Evolutionary conservation across 2,797 vertebrate species (phyloP), one percentile per base, ranked within the genome.

Genomic region (Pyrocephalus nanus): DNA sequence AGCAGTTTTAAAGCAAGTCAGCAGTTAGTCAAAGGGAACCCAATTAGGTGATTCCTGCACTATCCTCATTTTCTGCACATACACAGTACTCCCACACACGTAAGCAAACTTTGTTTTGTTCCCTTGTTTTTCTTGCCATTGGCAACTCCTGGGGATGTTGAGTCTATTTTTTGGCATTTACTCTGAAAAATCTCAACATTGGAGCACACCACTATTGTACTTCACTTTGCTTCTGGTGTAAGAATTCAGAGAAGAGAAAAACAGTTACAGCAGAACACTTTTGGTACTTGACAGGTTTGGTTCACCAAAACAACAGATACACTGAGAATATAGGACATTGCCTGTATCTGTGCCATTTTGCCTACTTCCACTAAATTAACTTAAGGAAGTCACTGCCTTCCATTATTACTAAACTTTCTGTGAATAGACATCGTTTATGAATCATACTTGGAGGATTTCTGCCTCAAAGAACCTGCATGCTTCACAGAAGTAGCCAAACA

Each of bases 141-240:
- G 95, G 92, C 95, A 94, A 92, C 77, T 94, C 65, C 61, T 95
- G 55, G 3, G 95, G 50, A 84, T 69, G 45, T 80, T 45, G 73
- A 50, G 90, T 85, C 72, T 90, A 40, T 38, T 86, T 94, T 97
- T 96, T 97, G 96, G 97, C 96, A 95, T 97, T 95, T 92, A 90
- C 86, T 96, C 95, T 92, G 91, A 97, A 92, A 97, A 96, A 96
- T 88, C 88, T 92, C 92, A 96, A 92, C 89, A 92, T 90, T 95
- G 90, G 62, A 93, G 78, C 93, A 94, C 6, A 27, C 93, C 83
- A 80, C 95, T 91, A 21, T 47, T 73, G 25, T 86, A 96, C 60
- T 93, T 95, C 65, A 73, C 84, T 90, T 92, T 87, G 65, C 78
- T 95, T 95, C 93, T 89, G 91, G 19, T 91, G 19, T 92, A 85